Base-by-base conservation (phyloP, 1,140 invertebrate genomes). In the Aphelinus certus region DNA sequence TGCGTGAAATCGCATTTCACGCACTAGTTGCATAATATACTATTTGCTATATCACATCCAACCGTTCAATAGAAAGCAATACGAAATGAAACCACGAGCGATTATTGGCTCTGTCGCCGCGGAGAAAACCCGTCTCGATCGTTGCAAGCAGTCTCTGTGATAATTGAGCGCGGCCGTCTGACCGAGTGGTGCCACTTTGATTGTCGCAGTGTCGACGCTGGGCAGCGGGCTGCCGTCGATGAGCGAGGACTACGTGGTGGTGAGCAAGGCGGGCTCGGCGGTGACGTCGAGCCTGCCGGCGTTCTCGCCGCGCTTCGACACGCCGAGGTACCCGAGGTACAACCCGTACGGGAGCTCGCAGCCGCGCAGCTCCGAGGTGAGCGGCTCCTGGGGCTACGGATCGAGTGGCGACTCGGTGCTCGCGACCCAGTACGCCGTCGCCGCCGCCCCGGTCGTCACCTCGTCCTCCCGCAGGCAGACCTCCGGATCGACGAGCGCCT, bases 221-320 rank as follows among this genome's bases (percentile, higher is more conserved):
- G 58, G 53, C 9, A 46, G 66, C 3, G n/a, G 53, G 26, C 6
- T 65, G 2, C 48, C 47, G 3, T 26, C 63, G 55, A 67, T 83
- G 0, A 61, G 79, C 2, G 86, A 87, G 3, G 84, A 87, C 46
- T 87, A 86, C 65, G 79, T 78, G 72, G 26, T 26, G 26, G 66
- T 51, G 62, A 79, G 71, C 3, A 87, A 87, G 49, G 71, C 85
- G 2, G 73, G 26, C 26, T 26, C 82, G n/a, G 64, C 80, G 7
- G 82, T 81, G 10, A 48, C 6, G 47, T 83, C 86, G 69, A 79
- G 76, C 1, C 49, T 87, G 57, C 85, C 86, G 0, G 83, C 81
- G 0, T 87, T 87, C 53, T 83, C 83, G 4, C 84, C 82, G 76
- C 84, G 82, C 10, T 87, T 84, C 46, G 77, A 79, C 1, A 77